Evolutionary conservation across 2,113 vertebrate genomes (phyloP), one percentile per base, ranked within the genome.

Genomic region (Tor tambroides): DNA sequence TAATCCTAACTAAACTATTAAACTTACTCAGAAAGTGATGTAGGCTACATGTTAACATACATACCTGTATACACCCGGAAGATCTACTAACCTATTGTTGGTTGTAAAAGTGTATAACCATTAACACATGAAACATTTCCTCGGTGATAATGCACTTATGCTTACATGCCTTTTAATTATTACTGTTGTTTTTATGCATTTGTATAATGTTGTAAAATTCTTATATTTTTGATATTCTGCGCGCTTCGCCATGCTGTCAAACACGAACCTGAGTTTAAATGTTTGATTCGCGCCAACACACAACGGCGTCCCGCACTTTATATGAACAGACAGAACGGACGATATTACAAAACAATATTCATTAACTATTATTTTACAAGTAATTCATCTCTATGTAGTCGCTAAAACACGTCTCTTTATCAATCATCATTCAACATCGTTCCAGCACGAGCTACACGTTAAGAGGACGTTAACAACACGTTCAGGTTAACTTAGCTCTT

Each of bases 381-480:
- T 30, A 28, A 30, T 65, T 28, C 5, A 12, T 21, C 4, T 21
- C 19, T 4, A 5, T 43, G 0, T 21, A 38, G 8, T 11, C 8
- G 59, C 0, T 10, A 19, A 19, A 46, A 65, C 32, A 8, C 21
- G 1, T 38, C 2, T 38, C 32, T 80, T 80, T n/a, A 61, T 80
- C 54, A 80, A 38, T 3, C 30, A 5, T 0, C 17, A 3, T 30
- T 6, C 0, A 15, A 69, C 67, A 19, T 35, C 2, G 26, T 77
- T 30, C 12, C 28, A 12, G 19, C 49, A 6, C 4, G 46, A 11
- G 41, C 26, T 17, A 28, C 59, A 65, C 35, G 59, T 46, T 23
- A 14, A 80, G 79, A 80, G 79, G 79, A 80, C 41, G 79, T 61
- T 19, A 63, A 35, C 2, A 7, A 75, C 38, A 56, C 28, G 51